phyloP scores from a whole-genome alignment of 2,113 vertebrate genomes.

The Odocoileus hemionus region DNA sequence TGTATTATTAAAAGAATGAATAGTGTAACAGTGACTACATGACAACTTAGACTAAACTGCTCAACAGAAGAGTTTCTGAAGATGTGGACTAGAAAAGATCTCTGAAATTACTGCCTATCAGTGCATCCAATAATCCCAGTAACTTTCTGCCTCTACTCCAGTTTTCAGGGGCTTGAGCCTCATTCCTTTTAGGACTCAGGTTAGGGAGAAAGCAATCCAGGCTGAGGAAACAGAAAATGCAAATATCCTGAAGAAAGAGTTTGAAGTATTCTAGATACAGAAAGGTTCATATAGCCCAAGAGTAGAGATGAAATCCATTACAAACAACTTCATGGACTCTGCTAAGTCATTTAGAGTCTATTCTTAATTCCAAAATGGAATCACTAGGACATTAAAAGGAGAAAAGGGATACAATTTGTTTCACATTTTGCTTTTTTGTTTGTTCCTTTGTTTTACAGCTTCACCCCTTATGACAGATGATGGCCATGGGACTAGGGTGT shows the following conservation, averaged over 20 bases:
- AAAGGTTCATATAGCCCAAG: not conserved
- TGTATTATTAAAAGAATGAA: not conserved
- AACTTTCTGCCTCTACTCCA: no score
- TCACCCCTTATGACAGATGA: not conserved
- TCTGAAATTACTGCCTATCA: not conserved
- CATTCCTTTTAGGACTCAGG: not conserved
- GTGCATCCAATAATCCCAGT: not conserved
- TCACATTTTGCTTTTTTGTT: not conserved
- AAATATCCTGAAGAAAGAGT: not conserved
- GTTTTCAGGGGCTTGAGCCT: not conserved
- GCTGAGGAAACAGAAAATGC: not conserved
- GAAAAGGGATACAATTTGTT: not conserved
- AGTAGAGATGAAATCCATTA: not conserved
- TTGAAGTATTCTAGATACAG: not conserved
- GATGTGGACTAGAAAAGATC: not conserved
- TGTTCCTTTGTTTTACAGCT: not conserved
- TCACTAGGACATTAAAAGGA: not conserved
- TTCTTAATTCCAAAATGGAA: not conserved
- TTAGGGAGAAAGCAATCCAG: not conserved
- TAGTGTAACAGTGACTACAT: not conserved
- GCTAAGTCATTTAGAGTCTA: not conserved
- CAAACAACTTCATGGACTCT: not conserved
- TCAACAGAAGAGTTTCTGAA: not conserved
- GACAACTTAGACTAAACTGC: not conserved
- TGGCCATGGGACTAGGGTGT: not conserved